Base-by-base conservation (phyloP, 1,140 invertebrate genomes). In the Neuroterus valhalla region DNA sequence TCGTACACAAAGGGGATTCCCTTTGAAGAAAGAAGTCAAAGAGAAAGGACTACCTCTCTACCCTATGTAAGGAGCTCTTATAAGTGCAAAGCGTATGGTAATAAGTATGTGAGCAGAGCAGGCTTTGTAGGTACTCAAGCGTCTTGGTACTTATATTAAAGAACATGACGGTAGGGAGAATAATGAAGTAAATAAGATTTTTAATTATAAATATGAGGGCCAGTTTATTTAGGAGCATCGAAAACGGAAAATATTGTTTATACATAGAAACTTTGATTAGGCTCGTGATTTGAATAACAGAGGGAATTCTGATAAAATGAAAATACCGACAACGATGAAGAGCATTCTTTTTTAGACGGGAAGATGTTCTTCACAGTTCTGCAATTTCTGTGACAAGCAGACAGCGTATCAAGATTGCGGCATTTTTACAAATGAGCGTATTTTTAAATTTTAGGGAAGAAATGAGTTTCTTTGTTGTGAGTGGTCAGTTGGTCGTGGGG, bases 221-320 rank as follows among this genome's bases (percentile, higher is more conserved):
- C 4, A 38, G 10, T 1, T 38, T 38, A 38, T 38, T 8, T 6
- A 8, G 31, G 10, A 38, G 8, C 6, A 38, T 38, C 0, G 1
- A 38, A 38, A 38, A 38, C 5, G 1, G 6, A 38, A 0, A 38
- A 38, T 38, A 38, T 38, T 38, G 6, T 5, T 38, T 38, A 10
- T 38, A 38, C 31, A 38, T 38, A 8, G 5, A 5, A 38, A 8
- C 31, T 8, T 38, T 38, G 6, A 8, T 8, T 8, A 8, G 31
- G 10, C 31, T 38, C 31, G 3, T 38, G 0, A 38, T 38, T 38
- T 38, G 68, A 69, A 66, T 78, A 72, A 71, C 70, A 68, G 74
- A 74, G 72, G 74, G 31, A 75, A 71, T 48, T 46, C 38, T 74
- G 43, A 62, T 62, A 42, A 62, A 73, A 52, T 45, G 38, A 77